phyloP scores from a whole-genome alignment of 1,140 invertebrate genomes.

The Latrodectus geometricus region DNA sequence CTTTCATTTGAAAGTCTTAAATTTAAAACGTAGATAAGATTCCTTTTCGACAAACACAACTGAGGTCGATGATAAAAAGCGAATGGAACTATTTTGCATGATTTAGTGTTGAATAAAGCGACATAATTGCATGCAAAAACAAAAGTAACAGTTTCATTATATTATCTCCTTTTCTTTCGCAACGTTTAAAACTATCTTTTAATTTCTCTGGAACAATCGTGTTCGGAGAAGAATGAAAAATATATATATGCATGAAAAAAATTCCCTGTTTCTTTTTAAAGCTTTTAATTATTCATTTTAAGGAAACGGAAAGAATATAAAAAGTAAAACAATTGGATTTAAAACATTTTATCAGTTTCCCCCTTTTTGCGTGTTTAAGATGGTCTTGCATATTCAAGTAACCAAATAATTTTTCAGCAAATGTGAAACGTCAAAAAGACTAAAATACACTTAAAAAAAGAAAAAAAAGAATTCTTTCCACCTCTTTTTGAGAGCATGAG shows the following conservation, averaged over 20 bases:
- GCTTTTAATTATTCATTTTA: conserved; percentile 52
- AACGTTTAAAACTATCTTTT: conserved; percentile 42
- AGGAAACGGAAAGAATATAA: conserved; percentile 34
- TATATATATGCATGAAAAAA: background rate
- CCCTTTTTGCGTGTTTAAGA: conserved; percentile 32
- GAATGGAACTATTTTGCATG: background rate
- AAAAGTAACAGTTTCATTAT: conserved; percentile 29
- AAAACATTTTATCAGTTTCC: conserved; percentile 59
- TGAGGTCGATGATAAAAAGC: background rate
- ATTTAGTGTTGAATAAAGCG: background rate
- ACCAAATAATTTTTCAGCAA: conserved; percentile 40
- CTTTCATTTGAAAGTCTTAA: background rate
- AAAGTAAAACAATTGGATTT: conserved; percentile 51
- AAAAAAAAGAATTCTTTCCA: conserved; percentile 1
- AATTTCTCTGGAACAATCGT: conserved; percentile 38
- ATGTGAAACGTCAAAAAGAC: conserved; percentile 28
- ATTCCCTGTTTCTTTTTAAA: conserved; percentile 16
- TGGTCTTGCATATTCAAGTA: conserved; percentile 41
- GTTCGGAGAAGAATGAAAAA: background rate
- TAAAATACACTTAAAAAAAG: background rate
- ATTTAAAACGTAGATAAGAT: conserved; percentile 13
- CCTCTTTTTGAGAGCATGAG: background rate
- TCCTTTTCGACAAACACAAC: background rate
- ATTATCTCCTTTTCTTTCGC: conserved; percentile 17
- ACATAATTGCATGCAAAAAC: background rate